Conservation (phyloP, 2,113 vertebrate species). For the Austrofundulus limnaeus region DNA sequence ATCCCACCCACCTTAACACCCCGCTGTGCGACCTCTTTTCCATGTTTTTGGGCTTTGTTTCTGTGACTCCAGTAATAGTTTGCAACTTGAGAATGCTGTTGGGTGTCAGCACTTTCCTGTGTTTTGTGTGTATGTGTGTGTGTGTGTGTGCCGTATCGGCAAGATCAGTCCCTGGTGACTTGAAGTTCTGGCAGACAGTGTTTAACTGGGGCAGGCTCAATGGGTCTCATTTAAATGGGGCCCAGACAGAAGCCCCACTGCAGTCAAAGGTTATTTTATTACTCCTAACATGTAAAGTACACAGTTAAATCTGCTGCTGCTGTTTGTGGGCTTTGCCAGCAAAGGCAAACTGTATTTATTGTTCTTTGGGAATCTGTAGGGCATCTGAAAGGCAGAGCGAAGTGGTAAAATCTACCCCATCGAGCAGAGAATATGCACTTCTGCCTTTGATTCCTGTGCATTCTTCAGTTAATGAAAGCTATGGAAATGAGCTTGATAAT, state of each 20-base stretch:
- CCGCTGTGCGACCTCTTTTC: conserved; percentile 59
- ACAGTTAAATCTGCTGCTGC: conserved; percentile 51
- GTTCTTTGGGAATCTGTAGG: conserved; percentile 28
- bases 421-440: conserved; percentile 10
- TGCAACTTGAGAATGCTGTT: conserved; percentile 62
- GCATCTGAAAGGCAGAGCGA: conserved; percentile 26
- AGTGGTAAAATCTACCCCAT: conserved; percentile 31
- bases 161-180: conserved; percentile 69
- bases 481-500: conserved; percentile 52
- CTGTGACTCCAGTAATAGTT: conserved; percentile 61
- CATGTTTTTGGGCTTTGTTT: conserved; percentile 54
- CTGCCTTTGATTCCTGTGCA: conserved; percentile 46
- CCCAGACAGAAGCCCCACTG: conserved; percentile 70
- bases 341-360: conserved; percentile 26
- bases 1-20: conserved; percentile 28
- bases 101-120: conserved; percentile 72
- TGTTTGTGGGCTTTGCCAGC: conserved; percentile 46
- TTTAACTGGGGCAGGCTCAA: conserved; percentile 78
- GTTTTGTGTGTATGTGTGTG: conserved; percentile 61
- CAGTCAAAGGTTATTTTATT: conserved; percentile 69
- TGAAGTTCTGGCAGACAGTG: conserved; percentile 67
- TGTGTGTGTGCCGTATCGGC: conserved; percentile 68
- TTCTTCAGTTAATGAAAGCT: conserved; percentile 50
- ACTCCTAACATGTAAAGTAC: conserved; percentile 62
- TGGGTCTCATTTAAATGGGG: conserved; percentile 77